These are phyloP conservation scores for Danionella cerebrum DNA, from an alignment of 2,113 vertebrate species.

Conservation along the genomic window DNA sequence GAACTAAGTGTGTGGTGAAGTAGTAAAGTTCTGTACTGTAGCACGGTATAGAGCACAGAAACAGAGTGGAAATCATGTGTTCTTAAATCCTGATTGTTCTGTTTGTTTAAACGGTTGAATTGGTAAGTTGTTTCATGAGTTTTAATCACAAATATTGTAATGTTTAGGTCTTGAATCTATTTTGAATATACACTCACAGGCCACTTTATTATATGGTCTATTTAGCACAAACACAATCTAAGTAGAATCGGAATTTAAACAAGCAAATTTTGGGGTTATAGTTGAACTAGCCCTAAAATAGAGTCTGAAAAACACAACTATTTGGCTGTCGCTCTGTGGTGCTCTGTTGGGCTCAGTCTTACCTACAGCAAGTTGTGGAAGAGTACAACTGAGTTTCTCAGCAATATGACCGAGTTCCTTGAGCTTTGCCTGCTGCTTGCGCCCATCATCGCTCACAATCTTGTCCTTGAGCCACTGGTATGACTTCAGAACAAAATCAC, in stretches of 20 bases:
- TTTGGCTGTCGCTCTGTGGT: neutral
- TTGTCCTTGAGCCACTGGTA: slow-evolving; percentile 98
- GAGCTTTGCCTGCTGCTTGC: slow-evolving; percentile 89
- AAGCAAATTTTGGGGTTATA: too few species aligned
- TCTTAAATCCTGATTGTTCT: too few species aligned
- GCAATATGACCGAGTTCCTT: slow-evolving; percentile 89
- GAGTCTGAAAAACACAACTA: neutral
- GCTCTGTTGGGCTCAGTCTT: slow-evolving; percentile 38
- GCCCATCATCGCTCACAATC: slow-evolving; percentile 89
- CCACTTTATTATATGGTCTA: too few species aligned
- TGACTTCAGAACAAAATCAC: slow-evolving; percentile 60
- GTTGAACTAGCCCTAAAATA: neutral
- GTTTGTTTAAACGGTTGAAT: too few species aligned
- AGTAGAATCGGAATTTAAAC: too few species aligned
- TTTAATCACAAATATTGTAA: too few species aligned
- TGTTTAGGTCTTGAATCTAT: too few species aligned
- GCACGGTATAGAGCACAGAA: too few species aligned
- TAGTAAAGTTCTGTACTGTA: neutral
- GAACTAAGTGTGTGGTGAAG: neutral
- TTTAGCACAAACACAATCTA: too few species aligned
- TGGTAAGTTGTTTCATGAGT: too few species aligned
- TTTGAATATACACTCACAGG: too few species aligned
- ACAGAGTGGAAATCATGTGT: too few species aligned
- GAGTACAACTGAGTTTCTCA: slow-evolving; percentile 86
- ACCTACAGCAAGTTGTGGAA: slow-evolving; percentile 96